These are phyloP conservation scores for Nansenia antarctica DNA, from an alignment of 2,113 vertebrate species.

Conservation along the genomic window DNA sequence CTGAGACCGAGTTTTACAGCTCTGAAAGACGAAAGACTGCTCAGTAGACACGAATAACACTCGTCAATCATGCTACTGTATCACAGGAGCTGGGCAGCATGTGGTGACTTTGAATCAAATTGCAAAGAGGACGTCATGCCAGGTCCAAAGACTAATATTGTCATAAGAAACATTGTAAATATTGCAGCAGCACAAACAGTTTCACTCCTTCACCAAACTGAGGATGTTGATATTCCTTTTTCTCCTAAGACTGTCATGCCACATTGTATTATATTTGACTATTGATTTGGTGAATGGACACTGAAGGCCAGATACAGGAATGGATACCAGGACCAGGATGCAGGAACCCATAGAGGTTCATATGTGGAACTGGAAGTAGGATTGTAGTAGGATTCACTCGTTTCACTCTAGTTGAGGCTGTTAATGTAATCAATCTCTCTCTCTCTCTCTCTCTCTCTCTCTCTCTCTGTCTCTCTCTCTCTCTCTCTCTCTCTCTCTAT, in stretches of 20 bases:
- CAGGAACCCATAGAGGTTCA: neutral
- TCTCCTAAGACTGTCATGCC: neutral
- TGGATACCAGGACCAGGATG: neutral
- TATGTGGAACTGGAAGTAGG: neutral
- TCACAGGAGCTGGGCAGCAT: neutral
- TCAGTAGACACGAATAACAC: neutral
- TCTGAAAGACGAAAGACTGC: neutral
- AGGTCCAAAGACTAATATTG: neutral
- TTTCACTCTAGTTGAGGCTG: neutral
- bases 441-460: neutral
- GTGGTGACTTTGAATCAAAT: neutral
- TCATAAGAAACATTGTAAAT: no score
- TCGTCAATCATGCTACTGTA: neutral
- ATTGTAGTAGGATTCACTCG: neutral
- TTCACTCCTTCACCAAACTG: neutral
- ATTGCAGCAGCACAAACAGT: neutral
- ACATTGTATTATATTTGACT: neutral
- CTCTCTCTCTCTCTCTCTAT: neutral
- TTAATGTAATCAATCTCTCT: neutral
- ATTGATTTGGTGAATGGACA: no score
- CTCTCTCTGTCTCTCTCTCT: neutral
- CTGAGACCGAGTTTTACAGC: conserved; percentile 18
- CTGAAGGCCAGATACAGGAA: no score
- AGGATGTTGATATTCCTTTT: neutral
- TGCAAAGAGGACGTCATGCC: neutral